A percentile compares a stretch with the other conserved stretches of the same genome.
Conservation (phyloP, 1,140 invertebrate species). For the Bombus difficillimus region DNA sequence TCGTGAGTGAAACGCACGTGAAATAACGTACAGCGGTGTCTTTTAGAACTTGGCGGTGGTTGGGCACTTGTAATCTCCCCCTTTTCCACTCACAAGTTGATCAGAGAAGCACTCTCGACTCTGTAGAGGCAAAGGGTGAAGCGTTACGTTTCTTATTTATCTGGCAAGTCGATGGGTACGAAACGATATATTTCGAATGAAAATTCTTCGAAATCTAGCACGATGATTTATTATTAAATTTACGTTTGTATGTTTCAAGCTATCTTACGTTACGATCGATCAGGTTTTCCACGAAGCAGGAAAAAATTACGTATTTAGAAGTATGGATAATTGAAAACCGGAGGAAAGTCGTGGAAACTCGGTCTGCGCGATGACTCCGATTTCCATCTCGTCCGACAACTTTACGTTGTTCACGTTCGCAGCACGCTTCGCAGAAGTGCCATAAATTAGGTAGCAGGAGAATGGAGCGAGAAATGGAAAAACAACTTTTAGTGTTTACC, state of each 20-base stretch:
- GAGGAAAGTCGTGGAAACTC: not conserved
- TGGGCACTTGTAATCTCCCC: slow-evolving; percentile 32
- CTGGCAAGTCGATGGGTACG: not conserved
- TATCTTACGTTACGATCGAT: no score
- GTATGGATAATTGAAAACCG: no score
- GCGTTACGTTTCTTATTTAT: slow-evolving; percentile 39
- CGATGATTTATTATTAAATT: not conserved
- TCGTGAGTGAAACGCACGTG: slow-evolving; percentile 24
- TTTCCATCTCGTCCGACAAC: not conserved
- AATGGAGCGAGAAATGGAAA: slow-evolving; percentile 8
- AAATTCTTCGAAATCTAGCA: not conserved
- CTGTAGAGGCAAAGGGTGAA: not conserved
- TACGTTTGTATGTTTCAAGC: accelerated
- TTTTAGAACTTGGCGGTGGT: slow-evolving; percentile 14
- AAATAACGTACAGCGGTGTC: slow-evolving; percentile 21
- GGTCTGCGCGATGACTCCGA: not conserved
- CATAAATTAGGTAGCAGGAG: not conserved
- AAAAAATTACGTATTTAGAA: no score
- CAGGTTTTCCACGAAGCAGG: no score
- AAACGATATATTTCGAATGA: no score
- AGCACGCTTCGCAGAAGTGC: no score
- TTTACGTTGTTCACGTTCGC: no score
- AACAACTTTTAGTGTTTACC: slow-evolving; percentile 63
- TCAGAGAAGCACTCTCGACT: slow-evolving; percentile 37
- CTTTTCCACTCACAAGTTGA: slow-evolving; percentile 30